These are phyloP conservation scores for Chrysodeixis includens DNA, from an alignment of 2,888 invertebrate genomes.

Conservation along the genomic window DNA sequence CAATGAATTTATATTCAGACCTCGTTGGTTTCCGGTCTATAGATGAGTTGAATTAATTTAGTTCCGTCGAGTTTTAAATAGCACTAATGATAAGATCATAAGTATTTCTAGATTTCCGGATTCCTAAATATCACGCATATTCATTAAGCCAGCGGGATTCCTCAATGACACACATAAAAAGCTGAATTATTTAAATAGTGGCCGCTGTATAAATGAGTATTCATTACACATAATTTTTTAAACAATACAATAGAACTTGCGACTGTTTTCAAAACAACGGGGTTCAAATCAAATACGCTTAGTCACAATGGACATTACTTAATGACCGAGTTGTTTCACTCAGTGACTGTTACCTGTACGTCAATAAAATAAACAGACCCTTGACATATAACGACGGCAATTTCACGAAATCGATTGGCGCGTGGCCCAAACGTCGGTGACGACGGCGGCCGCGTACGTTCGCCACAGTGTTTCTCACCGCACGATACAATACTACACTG, in stretches of 20 bases:
- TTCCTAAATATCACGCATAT: not conserved
- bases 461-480: constrained; percentile 15
- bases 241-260: not conserved
- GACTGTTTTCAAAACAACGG: not conserved
- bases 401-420: constrained; percentile 75
- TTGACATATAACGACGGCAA: constrained; percentile 58
- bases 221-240: not conserved
- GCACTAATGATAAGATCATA: no score
- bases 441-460: constrained; percentile 24
- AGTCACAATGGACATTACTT: not conserved
- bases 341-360: constrained; percentile 16
- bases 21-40: not conserved
- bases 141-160: not conserved
- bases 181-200: not conserved
- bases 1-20: not conserved
- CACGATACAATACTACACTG: constrained; percentile 11
- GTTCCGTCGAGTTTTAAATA: not conserved
- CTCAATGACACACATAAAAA: constrained; percentile 5
- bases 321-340: constrained; percentile 14
- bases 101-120: not conserved
- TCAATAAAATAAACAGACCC: constrained; percentile 59
- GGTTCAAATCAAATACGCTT: not conserved
- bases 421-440: constrained; percentile 62
- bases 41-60: not conserved
- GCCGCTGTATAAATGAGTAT: not conserved